These are phyloP conservation scores for Dicrostonyx torquatus DNA, from an alignment of 2,797 vertebrate species.

Conservation along the genomic window DNA sequence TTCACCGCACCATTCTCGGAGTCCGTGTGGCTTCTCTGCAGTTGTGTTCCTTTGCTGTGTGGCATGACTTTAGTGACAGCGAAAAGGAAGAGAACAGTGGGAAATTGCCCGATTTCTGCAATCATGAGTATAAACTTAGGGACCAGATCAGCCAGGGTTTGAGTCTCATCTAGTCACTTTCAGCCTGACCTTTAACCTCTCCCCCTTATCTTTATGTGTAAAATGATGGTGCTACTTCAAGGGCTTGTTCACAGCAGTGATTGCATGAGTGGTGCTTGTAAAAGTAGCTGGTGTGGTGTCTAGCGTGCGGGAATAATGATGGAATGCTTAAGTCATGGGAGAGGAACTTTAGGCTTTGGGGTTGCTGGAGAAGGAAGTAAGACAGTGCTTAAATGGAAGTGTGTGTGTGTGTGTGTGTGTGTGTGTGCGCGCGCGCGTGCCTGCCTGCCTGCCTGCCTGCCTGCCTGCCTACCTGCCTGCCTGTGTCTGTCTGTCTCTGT, in stretches of 20 bases:
- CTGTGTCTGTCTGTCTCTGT: background rate
- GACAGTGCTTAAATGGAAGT: background rate
- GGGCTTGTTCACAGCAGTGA: background rate
- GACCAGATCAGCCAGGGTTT: background rate
- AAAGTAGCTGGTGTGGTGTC: background rate
- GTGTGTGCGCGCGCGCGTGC: too few species aligned
- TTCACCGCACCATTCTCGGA: background rate
- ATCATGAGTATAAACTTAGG: background rate
- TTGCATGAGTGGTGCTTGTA: background rate
- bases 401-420: background rate
- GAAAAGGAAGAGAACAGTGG: background rate
- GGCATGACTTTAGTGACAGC: background rate
- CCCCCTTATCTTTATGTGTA: background rate
- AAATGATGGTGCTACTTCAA: background rate
- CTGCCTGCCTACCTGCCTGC: too few species aligned
- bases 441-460: too few species aligned
- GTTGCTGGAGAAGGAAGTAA: conserved; percentile 9
- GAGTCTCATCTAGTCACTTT: background rate
- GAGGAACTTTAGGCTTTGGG: background rate
- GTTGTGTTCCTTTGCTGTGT: background rate
- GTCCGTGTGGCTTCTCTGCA: background rate
- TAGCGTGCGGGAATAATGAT: background rate
- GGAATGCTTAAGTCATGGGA: background rate
- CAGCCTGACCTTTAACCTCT: background rate
- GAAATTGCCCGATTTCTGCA: background rate